A percentile compares a stretch with the other conserved stretches of the same genome.
Conservation (phyloP, 2,797 vertebrate genomes). For the Ispidina picta region DNA sequence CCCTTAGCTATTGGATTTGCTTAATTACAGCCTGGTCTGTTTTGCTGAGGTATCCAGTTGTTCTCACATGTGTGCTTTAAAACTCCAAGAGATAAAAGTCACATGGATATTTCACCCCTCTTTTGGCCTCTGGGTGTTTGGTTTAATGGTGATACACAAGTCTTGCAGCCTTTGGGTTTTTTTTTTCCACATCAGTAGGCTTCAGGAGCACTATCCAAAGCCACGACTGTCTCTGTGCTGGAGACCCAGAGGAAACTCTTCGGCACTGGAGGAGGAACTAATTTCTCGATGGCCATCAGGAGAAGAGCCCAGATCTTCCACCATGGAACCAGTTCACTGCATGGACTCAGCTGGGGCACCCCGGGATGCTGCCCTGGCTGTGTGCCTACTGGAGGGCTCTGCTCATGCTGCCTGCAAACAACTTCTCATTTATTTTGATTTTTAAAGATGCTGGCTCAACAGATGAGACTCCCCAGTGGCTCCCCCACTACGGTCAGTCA, state of each 20-base stretch:
- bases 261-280: not conserved
- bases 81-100: slow-evolving; percentile 5
- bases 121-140: not conserved
- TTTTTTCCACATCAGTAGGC: not conserved
- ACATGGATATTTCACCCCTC: not conserved
- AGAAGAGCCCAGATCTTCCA: not conserved
- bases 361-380: not conserved
- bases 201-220: not conserved
- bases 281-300: fast-evolving
- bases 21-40: not conserved
- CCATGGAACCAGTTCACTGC: fast-evolving
- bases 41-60: slow-evolving; percentile 17
- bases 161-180: not conserved
- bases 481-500: fast-evolving
- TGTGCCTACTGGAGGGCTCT: not conserved
- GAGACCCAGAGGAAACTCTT: not conserved
- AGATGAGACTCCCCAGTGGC: not conserved
- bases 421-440: not conserved
- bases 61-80: slow-evolving; percentile 17
- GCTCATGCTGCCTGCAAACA: not conserved
- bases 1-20: slow-evolving; percentile 7
- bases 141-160: not conserved
- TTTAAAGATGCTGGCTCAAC: fast-evolving
- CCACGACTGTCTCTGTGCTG: fast-evolving
- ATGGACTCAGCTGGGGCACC: fast-evolving